A percentile compares a stretch with the other conserved stretches of the same genome.
Conservation (phyloP, 2,888 invertebrate genomes). For the Epistrophe eligans region DNA sequence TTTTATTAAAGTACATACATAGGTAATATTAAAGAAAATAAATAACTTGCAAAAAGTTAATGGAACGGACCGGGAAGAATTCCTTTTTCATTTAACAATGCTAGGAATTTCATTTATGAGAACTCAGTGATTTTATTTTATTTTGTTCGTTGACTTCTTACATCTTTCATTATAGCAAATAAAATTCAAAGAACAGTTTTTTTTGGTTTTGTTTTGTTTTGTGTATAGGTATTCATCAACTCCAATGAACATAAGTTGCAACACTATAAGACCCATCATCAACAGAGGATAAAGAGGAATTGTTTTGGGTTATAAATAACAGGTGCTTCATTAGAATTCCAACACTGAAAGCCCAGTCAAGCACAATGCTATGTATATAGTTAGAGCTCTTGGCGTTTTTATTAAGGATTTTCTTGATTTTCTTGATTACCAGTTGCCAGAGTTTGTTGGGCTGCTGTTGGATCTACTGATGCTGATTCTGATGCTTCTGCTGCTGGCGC, state of each 20-base stretch:
- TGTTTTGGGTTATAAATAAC: slow-evolving; percentile 32
- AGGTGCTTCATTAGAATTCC: slow-evolving; percentile 45
- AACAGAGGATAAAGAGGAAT: slow-evolving; percentile 15
- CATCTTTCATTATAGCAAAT: neutral
- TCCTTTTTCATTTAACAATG: neutral
- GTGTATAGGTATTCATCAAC: neutral
- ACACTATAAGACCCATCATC: slow-evolving; percentile 7
- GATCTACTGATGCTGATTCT: neutral
- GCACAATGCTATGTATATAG: slow-evolving; percentile 24
- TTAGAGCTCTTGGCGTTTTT: slow-evolving; percentile 27
- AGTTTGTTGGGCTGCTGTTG: neutral
- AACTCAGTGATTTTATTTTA: neutral
- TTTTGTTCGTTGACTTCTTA: neutral
- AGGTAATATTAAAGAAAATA: no score
- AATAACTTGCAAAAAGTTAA: no score
- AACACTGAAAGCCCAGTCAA: slow-evolving; percentile 10
- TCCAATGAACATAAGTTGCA: slow-evolving; percentile 2
- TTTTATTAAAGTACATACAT: no score
- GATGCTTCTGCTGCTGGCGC: neutral
- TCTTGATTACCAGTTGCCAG: neutral
- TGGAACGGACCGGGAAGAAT: neutral
- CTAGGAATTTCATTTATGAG: neutral
- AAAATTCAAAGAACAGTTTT: neutral
- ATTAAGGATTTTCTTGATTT: slow-evolving; percentile 53
- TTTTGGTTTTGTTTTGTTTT: neutral